A percentile compares a stretch with the other conserved stretches of the same genome.
Evolutionary conservation across 1,140 invertebrate species (phyloP).

Genomic region (Physella acuta): DNA sequence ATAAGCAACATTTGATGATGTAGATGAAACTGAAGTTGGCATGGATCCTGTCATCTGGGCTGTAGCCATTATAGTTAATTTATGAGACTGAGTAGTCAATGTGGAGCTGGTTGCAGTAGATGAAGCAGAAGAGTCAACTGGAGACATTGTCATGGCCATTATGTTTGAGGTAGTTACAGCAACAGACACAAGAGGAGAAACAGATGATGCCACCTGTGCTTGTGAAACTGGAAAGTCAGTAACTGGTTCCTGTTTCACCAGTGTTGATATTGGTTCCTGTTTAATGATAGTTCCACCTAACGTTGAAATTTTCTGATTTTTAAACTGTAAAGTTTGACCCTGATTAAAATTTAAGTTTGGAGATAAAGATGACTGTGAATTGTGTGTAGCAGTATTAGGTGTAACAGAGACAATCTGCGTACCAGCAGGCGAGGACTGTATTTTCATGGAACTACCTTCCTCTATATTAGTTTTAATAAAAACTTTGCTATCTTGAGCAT

Average conservation of each 20-base stretch:
- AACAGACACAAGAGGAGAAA: not conserved
- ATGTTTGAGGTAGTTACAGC: constrained; percentile 7
- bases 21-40: not conserved
- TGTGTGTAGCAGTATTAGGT: not conserved
- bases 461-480: not conserved
- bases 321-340: not conserved
- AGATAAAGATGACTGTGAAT: not conserved
- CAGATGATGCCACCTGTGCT: not conserved
- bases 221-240: not conserved
- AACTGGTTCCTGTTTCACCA: not conserved
- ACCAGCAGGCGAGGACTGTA: not conserved
- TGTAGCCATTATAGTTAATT: constrained; percentile 11
- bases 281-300: constrained; percentile 12
- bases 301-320: constrained; percentile 13
- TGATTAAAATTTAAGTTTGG: not conserved
- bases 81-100: constrained; percentile 13
- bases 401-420: not conserved
- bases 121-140: constrained; percentile 8
- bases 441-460: not conserved
- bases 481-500: not conserved
- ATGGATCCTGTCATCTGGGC: not conserved
- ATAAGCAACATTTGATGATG: not conserved
- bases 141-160: not conserved
- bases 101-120: not conserved
- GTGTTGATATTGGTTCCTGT: constrained; percentile 2